phyloP scores from a whole-genome alignment of 2,888 invertebrate genomes.

The Alloscopus bannaensis region DNA sequence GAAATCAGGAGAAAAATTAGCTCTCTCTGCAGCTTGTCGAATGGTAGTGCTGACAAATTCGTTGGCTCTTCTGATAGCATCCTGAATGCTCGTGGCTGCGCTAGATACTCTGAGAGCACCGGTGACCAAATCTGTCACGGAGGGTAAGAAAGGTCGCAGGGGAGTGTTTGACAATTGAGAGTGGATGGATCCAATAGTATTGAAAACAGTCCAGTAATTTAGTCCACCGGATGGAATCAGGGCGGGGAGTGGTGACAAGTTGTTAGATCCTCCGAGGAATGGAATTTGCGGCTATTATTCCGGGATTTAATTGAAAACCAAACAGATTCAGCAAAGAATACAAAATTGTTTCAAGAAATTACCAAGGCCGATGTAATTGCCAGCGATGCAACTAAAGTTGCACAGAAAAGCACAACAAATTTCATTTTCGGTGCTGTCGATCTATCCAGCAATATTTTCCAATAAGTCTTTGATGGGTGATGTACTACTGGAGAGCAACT shows the following conservation, averaged over 20 bases:
- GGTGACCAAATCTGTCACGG: constrained; percentile 17
- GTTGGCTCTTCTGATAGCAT: constrained; percentile 2
- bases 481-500: not conserved
- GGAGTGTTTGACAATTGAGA: constrained; percentile 35
- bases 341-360: not conserved
- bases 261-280: not conserved
- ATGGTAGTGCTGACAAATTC: not conserved
- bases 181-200: constrained; percentile 15
- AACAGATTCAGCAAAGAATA: not conserved
- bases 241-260: not conserved
- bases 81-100: constrained; percentile 9
- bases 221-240: not conserved
- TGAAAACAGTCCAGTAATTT: constrained; percentile 3
- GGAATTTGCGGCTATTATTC: not conserved
- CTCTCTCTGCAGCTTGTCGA: constrained; percentile 5
- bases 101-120: not conserved
- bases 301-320: not conserved
- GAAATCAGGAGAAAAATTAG: constrained; percentile 6
- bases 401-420: not conserved
- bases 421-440: constrained; percentile 17
- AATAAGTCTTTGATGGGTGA: not conserved
- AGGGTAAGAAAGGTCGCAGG: constrained; percentile 39
- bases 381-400: not conserved
- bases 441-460: not conserved
- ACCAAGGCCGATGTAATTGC: constrained; percentile 7